Base-by-base conservation (phyloP, 2,797 vertebrate genomes). In the Poliocrania exsul region DNA sequence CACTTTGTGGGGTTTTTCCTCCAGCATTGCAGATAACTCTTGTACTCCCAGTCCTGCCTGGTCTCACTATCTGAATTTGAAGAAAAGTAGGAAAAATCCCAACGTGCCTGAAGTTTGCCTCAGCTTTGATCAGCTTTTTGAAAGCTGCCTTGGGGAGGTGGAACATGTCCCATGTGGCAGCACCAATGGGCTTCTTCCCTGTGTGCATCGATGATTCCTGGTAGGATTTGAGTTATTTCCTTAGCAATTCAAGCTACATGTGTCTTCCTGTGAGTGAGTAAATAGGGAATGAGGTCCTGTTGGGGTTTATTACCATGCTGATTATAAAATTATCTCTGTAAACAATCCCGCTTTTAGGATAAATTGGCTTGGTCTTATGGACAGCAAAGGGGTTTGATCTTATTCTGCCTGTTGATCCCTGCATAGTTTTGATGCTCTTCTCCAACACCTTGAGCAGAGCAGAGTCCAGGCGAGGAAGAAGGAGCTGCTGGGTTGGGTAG, bases 1-100 rank as follows among this genome's bases (percentile, higher is more conserved):
- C 10, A 6, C 35, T 57, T 44, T 2, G 51, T 42, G 8, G 20
- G 0, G 3, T 17, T n/a, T 62, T n/a, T 2, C 16, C 25, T 53
- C 21, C 9, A 9, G 18, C 8, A 3, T 5, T 57, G 29, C 38
- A 61, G 40, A 14, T 61, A 53, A 11, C 19, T 49, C 5, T 13
- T 1, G 1, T 42, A 31, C 25, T 54, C 28, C 13, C 44, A 23
- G 29, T 51, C 19, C 49, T 16, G 24, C 37, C 37, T 67, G 42
- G 5, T 50, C 40, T 75, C 50, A 6, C 44, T 28, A 42, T 33
- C 25, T 50, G 54, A 51, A 33, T 44, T 58, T 29, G 51, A 31
- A 26, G 56, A 51, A 54, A 49, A 90, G 26, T 8, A 31, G 46
- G 28, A 46, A 35, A 37, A 10, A n/a, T 24, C 31, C 19, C 42